phyloP scores from a whole-genome alignment of 1,140 invertebrate genomes.

The Ceratina japonica region DNA sequence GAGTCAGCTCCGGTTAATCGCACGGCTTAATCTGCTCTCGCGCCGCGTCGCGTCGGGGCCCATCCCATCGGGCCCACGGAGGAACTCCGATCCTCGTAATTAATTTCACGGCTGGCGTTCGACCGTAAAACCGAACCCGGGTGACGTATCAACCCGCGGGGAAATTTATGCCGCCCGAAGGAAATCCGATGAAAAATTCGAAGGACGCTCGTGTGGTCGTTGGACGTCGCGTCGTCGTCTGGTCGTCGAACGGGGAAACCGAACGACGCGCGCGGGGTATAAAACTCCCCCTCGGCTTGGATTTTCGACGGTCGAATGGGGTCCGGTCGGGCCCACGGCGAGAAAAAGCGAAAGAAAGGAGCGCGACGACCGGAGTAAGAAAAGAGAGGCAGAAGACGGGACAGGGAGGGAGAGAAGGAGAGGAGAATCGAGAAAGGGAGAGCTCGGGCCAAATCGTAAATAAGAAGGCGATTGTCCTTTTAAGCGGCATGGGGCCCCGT shows the following conservation, averaged over 20 bases:
- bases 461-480: slow-evolving; percentile 77
- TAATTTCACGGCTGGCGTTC: slow-evolving; percentile 37
- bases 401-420: neutral
- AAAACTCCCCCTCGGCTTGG: neutral
- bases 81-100: slow-evolving; percentile 38
- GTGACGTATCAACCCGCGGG: slow-evolving; percentile 6
- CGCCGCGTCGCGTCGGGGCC: neutral
- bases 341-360: neutral
- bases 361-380: neutral
- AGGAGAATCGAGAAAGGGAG: slow-evolving; percentile 23
- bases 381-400: slow-evolving; percentile 10
- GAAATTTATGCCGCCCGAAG: slow-evolving; percentile 34
- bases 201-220: slow-evolving; percentile 14
- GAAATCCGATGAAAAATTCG: slow-evolving; percentile 52
- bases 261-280: neutral
- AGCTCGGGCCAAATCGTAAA: slow-evolving; percentile 70
- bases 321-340: neutral
- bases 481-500: slow-evolving; percentile 65
- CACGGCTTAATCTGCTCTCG: slow-evolving; percentile 8
- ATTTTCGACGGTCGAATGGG: slow-evolving; percentile 43
- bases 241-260: neutral
- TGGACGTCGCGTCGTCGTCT: neutral
- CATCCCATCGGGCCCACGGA: neutral
- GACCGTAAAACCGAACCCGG: slow-evolving; percentile 9
- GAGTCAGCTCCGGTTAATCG: slow-evolving; percentile 28